A percentile compares a stretch with the other conserved stretches of the same genome.
Evolutionary conservation across 2,797 vertebrate species (phyloP).

Genomic region (Rallus crepitans): DNA sequence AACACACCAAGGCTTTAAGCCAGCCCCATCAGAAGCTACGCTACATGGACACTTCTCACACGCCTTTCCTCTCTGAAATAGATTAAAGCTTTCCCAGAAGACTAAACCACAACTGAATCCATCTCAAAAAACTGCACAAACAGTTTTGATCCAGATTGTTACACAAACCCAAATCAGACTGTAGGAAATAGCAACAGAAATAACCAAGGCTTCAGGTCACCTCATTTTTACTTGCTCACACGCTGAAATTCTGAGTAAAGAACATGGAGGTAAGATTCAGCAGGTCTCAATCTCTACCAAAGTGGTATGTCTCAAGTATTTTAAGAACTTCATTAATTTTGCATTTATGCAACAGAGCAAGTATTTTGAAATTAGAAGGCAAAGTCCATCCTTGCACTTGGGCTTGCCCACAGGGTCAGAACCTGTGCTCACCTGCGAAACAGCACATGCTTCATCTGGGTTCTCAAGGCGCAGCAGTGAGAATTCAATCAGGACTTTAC

Average conservation of each 20-base stretch:
- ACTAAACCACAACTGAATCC: not conserved
- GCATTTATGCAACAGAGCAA: not conserved
- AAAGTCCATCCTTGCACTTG: not conserved
- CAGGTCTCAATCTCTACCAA: not conserved
- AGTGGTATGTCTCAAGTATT: not conserved
- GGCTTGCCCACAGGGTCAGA: not conserved
- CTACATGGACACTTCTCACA: not conserved
- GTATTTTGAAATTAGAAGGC: not conserved
- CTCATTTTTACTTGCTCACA: not conserved
- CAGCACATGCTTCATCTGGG: conserved; percentile 97
- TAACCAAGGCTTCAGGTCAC: not conserved
- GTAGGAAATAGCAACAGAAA: not conserved
- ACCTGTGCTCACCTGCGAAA: conserved; percentile 91
- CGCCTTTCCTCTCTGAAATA: not conserved
- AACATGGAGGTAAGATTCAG: not conserved
- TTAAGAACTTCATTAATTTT: not conserved
- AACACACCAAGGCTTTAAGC: not conserved
- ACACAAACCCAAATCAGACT: not conserved
- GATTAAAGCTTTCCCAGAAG: not conserved
- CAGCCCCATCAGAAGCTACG: not conserved
- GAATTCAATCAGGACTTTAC: conserved; percentile 98
- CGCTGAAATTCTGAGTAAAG: not conserved
- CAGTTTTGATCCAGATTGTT: not conserved
- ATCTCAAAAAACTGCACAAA: not conserved
- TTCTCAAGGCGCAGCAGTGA: conserved; percentile 95